phyloP scores from a whole-genome alignment of 2,888 invertebrate genomes.

The Bibio marci region DNA sequence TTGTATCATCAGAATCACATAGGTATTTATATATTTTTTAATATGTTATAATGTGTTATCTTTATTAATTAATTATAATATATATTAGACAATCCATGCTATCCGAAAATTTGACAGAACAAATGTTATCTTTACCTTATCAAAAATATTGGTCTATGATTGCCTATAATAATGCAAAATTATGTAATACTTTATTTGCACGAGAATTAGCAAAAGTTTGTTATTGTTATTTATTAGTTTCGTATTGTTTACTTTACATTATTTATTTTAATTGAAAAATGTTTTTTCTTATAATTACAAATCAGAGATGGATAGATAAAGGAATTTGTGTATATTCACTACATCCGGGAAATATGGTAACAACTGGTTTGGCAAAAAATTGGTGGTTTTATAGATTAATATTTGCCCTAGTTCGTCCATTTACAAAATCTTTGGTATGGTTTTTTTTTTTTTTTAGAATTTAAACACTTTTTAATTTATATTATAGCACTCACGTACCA shows the following conservation, averaged over 20 bases:
- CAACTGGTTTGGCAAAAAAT: constrained; percentile 51
- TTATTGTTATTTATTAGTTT: background rate
- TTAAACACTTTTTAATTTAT: too few species aligned
- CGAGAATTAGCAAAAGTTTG: constrained; percentile 50
- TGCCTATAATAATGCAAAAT: constrained; percentile 81
- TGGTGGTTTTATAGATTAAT: constrained; percentile 73
- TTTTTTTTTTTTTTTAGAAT: too few species aligned
- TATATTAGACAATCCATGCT: constrained; percentile 30
- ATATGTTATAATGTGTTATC: too few species aligned
- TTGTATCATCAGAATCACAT: constrained; percentile 82
- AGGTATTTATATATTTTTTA: constrained; percentile 28
- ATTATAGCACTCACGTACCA: background rate
- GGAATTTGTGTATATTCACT: constrained; percentile 60
- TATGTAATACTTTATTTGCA: constrained; percentile 73
- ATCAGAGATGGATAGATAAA: constrained; percentile 41
- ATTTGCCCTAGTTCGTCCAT: constrained; percentile 72
- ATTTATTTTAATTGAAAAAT: background rate
- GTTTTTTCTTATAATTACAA: background rate
- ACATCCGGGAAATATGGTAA: constrained; percentile 89
- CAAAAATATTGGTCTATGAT: constrained; percentile 62
- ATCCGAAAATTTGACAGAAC: constrained; percentile 33
- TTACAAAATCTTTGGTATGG: constrained; percentile 82
- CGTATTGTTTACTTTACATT: background rate
- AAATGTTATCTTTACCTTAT: constrained; percentile 49
- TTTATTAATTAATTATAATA: too few species aligned